These are phyloP conservation scores for Amphiprion clarkii DNA, from an alignment of 2,797 vertebrate species.

Conservation along the genomic window DNA sequence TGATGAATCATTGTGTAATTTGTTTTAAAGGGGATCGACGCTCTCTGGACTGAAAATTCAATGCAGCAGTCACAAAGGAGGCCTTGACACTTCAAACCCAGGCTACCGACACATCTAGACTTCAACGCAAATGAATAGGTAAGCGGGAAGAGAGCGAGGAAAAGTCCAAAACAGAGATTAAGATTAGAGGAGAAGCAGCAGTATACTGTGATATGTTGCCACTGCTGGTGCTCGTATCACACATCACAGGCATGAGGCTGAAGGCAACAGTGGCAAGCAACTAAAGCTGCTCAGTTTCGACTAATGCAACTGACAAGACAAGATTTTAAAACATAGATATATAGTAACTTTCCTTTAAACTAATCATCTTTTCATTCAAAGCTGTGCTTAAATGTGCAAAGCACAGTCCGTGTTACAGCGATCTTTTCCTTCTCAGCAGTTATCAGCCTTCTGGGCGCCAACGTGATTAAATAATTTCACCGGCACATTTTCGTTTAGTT, in stretches of 20 bases:
- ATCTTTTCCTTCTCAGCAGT: neutral
- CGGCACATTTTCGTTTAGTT: neutral
- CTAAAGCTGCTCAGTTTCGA: slow-evolving; percentile 38
- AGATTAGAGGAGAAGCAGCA: slow-evolving; percentile 34
- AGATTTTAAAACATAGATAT: slow-evolving; percentile 33
- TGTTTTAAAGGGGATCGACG: neutral
- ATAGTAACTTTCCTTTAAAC: slow-evolving; percentile 27
- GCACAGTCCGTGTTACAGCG: slow-evolving; percentile 18
- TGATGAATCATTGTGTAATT: neutral
- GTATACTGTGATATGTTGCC: slow-evolving; percentile 49
- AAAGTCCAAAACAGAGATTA: neutral
- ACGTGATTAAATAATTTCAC: neutral
- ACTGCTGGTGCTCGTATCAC: slow-evolving; percentile 52
- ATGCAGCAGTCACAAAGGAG: slow-evolving; percentile 15
- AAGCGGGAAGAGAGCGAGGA: slow-evolving; percentile 21
- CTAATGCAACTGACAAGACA: slow-evolving; percentile 25
- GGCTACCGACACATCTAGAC: slow-evolving; percentile 26
- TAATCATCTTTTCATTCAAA: slow-evolving; percentile 12
- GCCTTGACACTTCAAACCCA: slow-evolving; percentile 17
- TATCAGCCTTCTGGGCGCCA: neutral
- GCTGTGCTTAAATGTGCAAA: slow-evolving; percentile 42
- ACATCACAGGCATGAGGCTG: slow-evolving; percentile 65
- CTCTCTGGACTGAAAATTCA: slow-evolving; percentile 21
- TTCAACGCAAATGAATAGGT: slow-evolving; percentile 27
- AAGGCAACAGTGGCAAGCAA: slow-evolving; percentile 68